phyloP scores from a whole-genome alignment of 2,797 vertebrate species.

The Acanthurus lineatus region DNA sequence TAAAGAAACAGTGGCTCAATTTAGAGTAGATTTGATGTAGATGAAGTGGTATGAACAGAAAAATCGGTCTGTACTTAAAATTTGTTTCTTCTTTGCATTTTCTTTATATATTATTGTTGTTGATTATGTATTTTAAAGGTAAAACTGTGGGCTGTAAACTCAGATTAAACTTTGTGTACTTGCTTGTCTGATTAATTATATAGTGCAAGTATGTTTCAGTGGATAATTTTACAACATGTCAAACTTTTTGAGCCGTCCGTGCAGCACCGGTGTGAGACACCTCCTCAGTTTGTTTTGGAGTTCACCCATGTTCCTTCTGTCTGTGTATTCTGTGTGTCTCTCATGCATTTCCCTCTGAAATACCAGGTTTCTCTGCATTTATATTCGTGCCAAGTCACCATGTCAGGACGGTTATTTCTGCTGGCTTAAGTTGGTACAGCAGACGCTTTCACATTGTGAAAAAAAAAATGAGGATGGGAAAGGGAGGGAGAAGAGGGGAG shows the following conservation, averaged over 20 bases:
- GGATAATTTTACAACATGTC: neutral
- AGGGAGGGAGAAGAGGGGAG: conserved; percentile 1
- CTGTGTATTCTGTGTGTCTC: conserved; percentile 17
- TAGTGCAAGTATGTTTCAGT: neutral
- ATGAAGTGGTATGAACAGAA: neutral
- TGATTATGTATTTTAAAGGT: neutral
- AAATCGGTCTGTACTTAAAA: neutral
- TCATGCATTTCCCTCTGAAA: conserved; percentile 36
- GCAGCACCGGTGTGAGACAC: neutral
- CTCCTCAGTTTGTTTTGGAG: conserved; percentile 8
- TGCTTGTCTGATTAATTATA: neutral
- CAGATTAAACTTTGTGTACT: neutral
- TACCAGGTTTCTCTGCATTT: conserved; percentile 41
- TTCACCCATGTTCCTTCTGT: conserved; percentile 4
- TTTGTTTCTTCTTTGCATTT: neutral
- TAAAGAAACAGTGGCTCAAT: neutral
- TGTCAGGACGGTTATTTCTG: conserved; percentile 49
- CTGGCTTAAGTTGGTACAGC: conserved; percentile 51
- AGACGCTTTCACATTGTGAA: conserved; percentile 48
- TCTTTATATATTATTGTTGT: neutral
- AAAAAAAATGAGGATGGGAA: conserved; percentile 3
- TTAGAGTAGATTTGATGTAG: neutral
- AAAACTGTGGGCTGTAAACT: conserved; percentile 3
- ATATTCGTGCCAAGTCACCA: conserved; percentile 52
- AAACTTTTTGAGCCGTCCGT: neutral